Evolutionary conservation across 92 coral and sea anemone species (phyloP), one percentile per base, ranked within the genome.

Genomic region (Epizoanthus scotinus): DNA sequence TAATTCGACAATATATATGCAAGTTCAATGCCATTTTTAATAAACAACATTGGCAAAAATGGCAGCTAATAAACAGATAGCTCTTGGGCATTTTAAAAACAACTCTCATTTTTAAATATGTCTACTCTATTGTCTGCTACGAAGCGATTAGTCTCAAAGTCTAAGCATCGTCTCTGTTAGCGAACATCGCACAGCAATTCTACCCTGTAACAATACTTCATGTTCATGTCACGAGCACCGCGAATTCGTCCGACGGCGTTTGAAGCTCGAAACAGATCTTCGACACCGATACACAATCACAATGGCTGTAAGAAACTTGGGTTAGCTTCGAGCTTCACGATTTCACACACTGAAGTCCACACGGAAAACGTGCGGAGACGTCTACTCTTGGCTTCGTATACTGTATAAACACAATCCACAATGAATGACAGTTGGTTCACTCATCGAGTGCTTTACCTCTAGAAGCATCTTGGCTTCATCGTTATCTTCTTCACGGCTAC

Each of bases 381-480:
- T 8, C 52, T 9, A 44, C 10, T 34, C 12, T 63, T 34, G 27
- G 31, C 5, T 9, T 24, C 31, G 69, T 15, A n/a, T 29, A 27
- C 38, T 64, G 4, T 29, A 13, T 14, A 29, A 64, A 27, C 44
- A 29, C 69, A 38, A 10, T 0, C 20, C 7, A 25, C 31, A 64
- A 26, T 64, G 44, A 26, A 64, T 64, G 9, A 44, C 52, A 27
- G 36, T 27, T 27, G 31, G 18, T 29, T 28, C 40, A 64, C 38
- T 64, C 44, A 29, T 44, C 8, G 13, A 29, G 21, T 27, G 36
- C n/a, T 10, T 28, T 64, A 64, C 69, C 69, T 64, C 69, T 0
- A 64, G 69, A 27, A 64, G 69, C 36, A 8, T 64, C 24, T 64
- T 38, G 1, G 69, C 22, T 64, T 64, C 69, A 3, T 64, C 44